Base-by-base conservation (phyloP, 2,797 vertebrate genomes). In the Hylomyscus alleni region DNA sequence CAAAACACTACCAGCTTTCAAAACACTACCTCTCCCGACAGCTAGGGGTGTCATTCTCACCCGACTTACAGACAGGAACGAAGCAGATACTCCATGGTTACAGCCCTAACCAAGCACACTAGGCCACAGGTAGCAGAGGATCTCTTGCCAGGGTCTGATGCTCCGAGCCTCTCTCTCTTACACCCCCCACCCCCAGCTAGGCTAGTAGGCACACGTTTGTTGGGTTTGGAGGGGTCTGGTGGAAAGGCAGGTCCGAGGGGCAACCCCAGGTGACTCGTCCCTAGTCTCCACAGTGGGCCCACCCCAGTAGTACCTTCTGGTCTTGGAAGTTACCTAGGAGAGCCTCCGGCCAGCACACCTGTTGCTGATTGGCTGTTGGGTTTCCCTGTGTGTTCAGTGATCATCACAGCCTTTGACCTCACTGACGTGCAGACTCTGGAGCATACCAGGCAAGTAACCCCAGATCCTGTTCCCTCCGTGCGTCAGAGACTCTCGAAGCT, bases 331-430 rank as follows among this genome's bases (percentile, higher is more conserved):
- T 34, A 8, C 87, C 65, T 1, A 34, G 58, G n/a, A 13, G 60
- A 72, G 73, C 34, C 15, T 10, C n/a, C 26, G 24, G 9, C 52
- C 29, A 60, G 62, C 80, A 50, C 0, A 0, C 69, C 13, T 14
- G 19, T 52, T 83, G 72, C 89, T 93, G 69, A 96, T 81, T 67
- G 26, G 75, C 54, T 88, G 75, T 86, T 84, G 80, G 50, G 26
- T 97, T 85, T 94, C 52, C 52, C 37, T n/a, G 0, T 83, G 47
- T 88, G 47, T 86, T 93, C 98, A 99, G 99, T 99, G 97, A 99
- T 99, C 95, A 98, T 99, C 97, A 99, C 99, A 0, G 99, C 99
- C 77, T 99, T 99, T 97, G 99, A 99, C 98, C 98, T 99, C 98
- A 98, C 99, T 1, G 98, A 99, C 91, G 99, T 99, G 95, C 99